A percentile compares a stretch with the other conserved stretches of the same genome.
phyloP scores from a whole-genome alignment of 2,888 invertebrate genomes.

The Eupithecia pulchellata region DNA sequence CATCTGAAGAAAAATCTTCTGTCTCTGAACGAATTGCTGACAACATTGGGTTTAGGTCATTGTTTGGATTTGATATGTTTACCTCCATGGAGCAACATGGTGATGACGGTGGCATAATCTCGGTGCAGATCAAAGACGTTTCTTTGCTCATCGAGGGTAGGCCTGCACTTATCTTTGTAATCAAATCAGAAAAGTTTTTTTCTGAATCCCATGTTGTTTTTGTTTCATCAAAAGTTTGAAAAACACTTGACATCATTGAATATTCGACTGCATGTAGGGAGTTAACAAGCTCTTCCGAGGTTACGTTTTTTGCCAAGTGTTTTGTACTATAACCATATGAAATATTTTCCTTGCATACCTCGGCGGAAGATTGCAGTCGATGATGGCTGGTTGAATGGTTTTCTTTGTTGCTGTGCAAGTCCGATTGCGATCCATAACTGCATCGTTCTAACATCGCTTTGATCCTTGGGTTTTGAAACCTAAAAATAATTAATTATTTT shows the following conservation, averaged over 20 bases:
- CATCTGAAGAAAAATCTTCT: constrained; percentile 17
- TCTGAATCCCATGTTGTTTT: constrained; percentile 2
- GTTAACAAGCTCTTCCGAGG: constrained; percentile 12
- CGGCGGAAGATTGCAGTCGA: too few relatives aligned
- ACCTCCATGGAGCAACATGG: constrained; percentile 11
- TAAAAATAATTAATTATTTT: too few relatives aligned
- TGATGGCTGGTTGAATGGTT: too few relatives aligned
- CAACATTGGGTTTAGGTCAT: constrained; percentile 1
- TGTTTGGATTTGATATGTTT: constrained; percentile 6
- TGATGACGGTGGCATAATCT: constrained; percentile 15
- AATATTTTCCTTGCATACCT: not conserved
- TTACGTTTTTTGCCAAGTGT: constrained; percentile 8
- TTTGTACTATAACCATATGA: not conserved
- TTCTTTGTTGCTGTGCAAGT: too few relatives aligned
- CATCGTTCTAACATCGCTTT: too few relatives aligned
- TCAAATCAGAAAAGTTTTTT: constrained; percentile 3
- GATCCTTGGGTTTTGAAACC: too few relatives aligned
- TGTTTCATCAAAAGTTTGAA: constrained; percentile 14
- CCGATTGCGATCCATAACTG: too few relatives aligned
- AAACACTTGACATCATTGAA: constrained; percentile 4
- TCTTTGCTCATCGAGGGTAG: constrained; percentile 2
- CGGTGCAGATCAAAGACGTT: constrained; percentile 8
- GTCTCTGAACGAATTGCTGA: not conserved
- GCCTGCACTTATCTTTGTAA: too few relatives aligned
- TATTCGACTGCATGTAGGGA: constrained; percentile 12